phyloP scores from a whole-genome alignment of 2,888 invertebrate genomes.

The Oscheius sp. region DNA sequence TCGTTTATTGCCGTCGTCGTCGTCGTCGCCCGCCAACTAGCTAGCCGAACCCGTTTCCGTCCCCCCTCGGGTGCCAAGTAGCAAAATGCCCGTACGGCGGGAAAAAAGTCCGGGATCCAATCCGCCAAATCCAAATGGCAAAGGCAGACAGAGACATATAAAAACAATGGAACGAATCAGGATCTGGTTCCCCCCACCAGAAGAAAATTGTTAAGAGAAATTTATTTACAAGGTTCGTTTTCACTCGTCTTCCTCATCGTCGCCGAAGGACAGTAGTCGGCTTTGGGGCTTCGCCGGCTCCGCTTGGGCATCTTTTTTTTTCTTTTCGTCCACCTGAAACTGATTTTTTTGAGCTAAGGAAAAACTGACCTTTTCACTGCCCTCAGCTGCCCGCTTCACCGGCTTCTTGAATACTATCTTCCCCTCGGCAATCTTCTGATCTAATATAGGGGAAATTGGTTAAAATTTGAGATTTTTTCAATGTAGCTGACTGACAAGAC shows the following conservation, averaged over 20 bases:
- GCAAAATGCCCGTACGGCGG: neutral
- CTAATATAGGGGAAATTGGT: constrained; percentile 40
- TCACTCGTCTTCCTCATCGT: constrained; percentile 64
- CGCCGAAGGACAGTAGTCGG: constrained; percentile 58
- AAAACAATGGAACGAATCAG: neutral
- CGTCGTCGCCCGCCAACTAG: neutral
- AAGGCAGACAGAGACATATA: no score
- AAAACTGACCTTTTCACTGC: constrained; percentile 15
- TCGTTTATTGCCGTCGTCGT: constrained; percentile 7
- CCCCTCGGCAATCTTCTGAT: constrained; percentile 65
- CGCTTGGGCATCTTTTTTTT: neutral
- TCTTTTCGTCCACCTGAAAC: constrained; percentile 28
- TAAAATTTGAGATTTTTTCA: no score
- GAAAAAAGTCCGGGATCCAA: no score
- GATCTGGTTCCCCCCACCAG: no score
- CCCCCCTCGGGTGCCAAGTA: neutral
- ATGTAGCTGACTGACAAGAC: neutral
- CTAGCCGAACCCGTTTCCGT: neutral
- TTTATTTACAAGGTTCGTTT: constrained; percentile 5
- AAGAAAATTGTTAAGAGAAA: neutral
- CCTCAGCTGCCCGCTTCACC: constrained; percentile 55
- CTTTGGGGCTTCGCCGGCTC: constrained; percentile 36
- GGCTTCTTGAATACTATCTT: constrained; percentile 70
- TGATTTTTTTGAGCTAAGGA: constrained; percentile 10
- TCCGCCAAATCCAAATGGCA: no score